Percentiles rank a stretch among this genome's conserved stretches.
These are phyloP conservation scores for Ochotona princeps DNA, from an alignment of 2,113 vertebrate species.

Conservation along the genomic window DNA sequence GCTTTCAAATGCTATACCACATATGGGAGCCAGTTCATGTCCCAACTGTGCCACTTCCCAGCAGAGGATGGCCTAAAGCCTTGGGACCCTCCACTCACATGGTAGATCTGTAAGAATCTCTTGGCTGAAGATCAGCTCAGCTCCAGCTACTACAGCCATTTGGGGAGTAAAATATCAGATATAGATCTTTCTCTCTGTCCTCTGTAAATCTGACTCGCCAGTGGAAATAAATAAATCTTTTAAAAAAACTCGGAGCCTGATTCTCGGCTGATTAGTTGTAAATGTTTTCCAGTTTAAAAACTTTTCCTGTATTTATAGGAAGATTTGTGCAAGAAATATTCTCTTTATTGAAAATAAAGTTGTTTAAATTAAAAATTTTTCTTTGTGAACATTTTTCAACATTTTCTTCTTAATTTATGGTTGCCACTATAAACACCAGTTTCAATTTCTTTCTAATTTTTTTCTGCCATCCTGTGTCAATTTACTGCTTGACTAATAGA, in stretches of 20 bases:
- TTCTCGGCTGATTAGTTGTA: slow-evolving; percentile 73
- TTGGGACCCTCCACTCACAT: no score
- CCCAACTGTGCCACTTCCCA: no score
- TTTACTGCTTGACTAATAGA: background rate
- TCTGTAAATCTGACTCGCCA: background rate
- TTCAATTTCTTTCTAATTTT: slow-evolving; percentile 36
- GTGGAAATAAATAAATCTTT: slow-evolving; percentile 50
- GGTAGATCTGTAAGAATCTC: no score
- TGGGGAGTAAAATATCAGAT: no score
- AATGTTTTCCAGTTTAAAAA: slow-evolving; percentile 65
- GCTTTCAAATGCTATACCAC: no score
- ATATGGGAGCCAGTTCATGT: no score
- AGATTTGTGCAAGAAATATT: background rate
- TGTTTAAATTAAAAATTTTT: background rate
- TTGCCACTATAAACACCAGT: background rate
- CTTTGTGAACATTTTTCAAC: background rate
- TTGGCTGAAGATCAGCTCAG: no score
- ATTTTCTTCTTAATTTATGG: slow-evolving; percentile 68
- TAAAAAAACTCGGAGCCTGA: slow-evolving; percentile 30
- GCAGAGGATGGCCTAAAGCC: no score
- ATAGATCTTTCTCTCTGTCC: no score
- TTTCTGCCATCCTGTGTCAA: background rate
- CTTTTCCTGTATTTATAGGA: background rate
- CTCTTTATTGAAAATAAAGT: background rate
- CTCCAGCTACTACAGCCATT: no score